Evolutionary conservation across 1,140 invertebrate genomes (phyloP).

Genomic region (Spodoptera frugiperda): DNA sequence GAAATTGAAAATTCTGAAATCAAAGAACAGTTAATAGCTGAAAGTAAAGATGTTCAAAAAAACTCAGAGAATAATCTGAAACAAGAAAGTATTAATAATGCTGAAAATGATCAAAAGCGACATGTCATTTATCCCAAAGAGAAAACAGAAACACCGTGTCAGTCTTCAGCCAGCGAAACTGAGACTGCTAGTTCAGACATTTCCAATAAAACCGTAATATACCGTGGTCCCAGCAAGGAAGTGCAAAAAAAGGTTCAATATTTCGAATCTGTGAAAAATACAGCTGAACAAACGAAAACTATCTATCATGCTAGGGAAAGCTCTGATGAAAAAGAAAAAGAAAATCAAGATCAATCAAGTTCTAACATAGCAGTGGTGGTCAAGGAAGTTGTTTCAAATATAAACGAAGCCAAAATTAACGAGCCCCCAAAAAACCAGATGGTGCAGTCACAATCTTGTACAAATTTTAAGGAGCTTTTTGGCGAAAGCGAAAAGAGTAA

Average conservation of each 20-base stretch:
- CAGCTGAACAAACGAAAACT: constrained; percentile 56
- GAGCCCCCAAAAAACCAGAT: constrained; percentile 66
- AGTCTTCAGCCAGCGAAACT: constrained; percentile 87
- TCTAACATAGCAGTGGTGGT: constrained; percentile 32
- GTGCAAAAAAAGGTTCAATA: constrained; percentile 92
- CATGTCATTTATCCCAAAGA: constrained; percentile 66
- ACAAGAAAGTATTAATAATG: constrained; percentile 42
- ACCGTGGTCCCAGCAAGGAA: constrained; percentile 86
- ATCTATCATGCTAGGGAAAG: constrained; percentile 86
- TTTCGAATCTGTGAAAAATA: constrained; percentile 89
- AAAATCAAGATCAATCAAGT: constrained; percentile 55
- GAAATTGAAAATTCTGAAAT: constrained; percentile 76
- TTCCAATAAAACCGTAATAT: constrained; percentile 89
- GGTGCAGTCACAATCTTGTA: constrained; percentile 89
- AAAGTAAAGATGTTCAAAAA: constrained; percentile 31
- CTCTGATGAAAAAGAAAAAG: constrained; percentile 81
- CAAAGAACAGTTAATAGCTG: constrained; percentile 2
- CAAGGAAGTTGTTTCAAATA: constrained; percentile 54
- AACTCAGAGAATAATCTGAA: constrained; percentile 21
- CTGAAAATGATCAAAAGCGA: constrained; percentile 58
- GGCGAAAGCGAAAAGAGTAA: constrained; percentile 89
- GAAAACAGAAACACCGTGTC: constrained; percentile 64
- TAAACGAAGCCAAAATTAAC: constrained; percentile 46
- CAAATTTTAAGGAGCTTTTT: constrained; percentile 92
- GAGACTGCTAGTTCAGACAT: constrained; percentile 91